Evolutionary conservation across 2,113 vertebrate genomes (phyloP).

Genomic region (Dermatemys mawii): DNA sequence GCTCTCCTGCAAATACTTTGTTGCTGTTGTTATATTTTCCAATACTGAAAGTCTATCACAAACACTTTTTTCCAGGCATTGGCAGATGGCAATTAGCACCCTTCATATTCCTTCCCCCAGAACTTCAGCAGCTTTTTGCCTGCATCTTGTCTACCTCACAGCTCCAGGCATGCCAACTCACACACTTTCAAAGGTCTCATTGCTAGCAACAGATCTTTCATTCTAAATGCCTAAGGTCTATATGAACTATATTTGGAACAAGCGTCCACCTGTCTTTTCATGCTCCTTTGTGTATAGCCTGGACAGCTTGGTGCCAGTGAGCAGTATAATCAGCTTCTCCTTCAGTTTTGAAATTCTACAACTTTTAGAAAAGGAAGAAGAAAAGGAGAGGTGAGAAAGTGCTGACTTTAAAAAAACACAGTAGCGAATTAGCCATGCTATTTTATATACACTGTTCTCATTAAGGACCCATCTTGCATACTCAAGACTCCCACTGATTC

Average conservation of each 20-base stretch:
- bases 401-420: conserved; percentile 54
- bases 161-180: conserved; percentile 74
- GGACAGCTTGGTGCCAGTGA: conserved; percentile 49
- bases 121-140: conserved; percentile 74
- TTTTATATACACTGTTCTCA: conserved; percentile 40
- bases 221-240: conserved; percentile 69
- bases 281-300: conserved; percentile 65
- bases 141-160: conserved; percentile 73
- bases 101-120: conserved; percentile 63
- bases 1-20: conserved; percentile 63
- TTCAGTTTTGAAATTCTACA: conserved; percentile 48
- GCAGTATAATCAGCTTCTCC: conserved; percentile 58
- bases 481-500: conserved; percentile 45
- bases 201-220: conserved; percentile 74
- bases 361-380: conserved; percentile 44
- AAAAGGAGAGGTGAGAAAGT: conserved; percentile 21
- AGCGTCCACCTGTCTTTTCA: conserved; percentile 72
- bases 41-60: conserved; percentile 71
- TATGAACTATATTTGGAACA: conserved; percentile 76
- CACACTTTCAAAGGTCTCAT: conserved; percentile 75
- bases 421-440: conserved; percentile 58
- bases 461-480: conserved; percentile 14
- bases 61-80: conserved; percentile 50
- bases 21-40: conserved; percentile 62
- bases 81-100: conserved; percentile 78